Evolutionary conservation across 2,888 invertebrate genomes (phyloP).

Genomic region (Saturnia pavonia): DNA sequence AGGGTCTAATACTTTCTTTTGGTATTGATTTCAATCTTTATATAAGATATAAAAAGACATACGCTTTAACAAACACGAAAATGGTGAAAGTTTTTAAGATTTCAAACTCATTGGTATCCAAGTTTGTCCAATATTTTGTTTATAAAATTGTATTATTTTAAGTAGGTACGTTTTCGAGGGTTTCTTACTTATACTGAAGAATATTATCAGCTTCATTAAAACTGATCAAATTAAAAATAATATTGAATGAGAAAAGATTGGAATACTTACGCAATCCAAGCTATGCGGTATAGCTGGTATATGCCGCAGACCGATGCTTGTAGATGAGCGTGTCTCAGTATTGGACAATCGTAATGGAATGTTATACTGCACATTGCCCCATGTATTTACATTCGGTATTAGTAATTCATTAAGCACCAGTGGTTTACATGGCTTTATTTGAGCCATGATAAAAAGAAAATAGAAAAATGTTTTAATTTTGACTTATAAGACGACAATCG

Average conservation of each 20-base stretch:
- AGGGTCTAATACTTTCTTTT: no score
- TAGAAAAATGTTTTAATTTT: neutral
- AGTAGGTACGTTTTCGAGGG: no score
- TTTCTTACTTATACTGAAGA: no score
- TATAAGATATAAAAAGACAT: no score
- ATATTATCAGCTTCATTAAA: no score
- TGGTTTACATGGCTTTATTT: slow-evolving; percentile 48
- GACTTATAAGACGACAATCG: neutral
- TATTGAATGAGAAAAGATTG: neutral
- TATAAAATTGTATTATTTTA: no score
- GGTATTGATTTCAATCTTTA: no score
- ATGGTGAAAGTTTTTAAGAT: no score
- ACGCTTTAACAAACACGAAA: no score
- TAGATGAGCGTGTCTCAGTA: slow-evolving; percentile 65
- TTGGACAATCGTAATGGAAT: slow-evolving; percentile 64
- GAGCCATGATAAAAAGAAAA: slow-evolving; percentile 42
- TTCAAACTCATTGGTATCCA: no score
- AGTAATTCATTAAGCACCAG: slow-evolving; percentile 58
- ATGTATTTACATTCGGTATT: slow-evolving; percentile 70
- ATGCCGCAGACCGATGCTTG: slow-evolving; percentile 61
- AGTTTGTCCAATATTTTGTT: no score
- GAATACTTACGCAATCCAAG: slow-evolving; percentile 68
- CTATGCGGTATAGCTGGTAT: slow-evolving; percentile 68
- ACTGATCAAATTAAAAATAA: neutral
- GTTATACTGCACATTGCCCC: slow-evolving; percentile 77